Percentiles rank a stretch among this genome's conserved stretches.
Conservation (phyloP, 2,113 vertebrate species). For the Cyanistes caeruleus region DNA sequence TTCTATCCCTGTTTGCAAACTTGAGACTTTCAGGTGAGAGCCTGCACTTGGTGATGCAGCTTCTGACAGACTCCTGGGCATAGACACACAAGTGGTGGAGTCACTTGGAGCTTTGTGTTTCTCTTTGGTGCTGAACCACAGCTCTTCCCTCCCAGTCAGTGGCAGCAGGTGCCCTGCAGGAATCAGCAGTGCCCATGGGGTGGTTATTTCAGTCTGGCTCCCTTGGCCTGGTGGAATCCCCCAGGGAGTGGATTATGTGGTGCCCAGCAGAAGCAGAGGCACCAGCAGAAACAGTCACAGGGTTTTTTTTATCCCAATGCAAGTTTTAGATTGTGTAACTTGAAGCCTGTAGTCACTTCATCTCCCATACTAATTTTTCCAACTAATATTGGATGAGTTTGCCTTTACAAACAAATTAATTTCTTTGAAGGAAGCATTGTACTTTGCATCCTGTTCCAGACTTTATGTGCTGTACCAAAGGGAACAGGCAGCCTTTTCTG, state of each 20-base stretch:
- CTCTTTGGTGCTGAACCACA: not conserved
- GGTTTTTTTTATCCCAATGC: conserved; percentile 28
- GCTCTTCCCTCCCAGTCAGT: not conserved
- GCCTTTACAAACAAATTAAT: not conserved
- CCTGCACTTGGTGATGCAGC: not conserved
- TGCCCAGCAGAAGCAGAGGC: conserved; percentile 17
- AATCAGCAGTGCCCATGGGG: not conserved
- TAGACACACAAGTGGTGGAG: not conserved
- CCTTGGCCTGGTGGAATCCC: conserved; percentile 1
- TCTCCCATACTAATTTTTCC: not conserved
- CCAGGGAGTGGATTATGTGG: not conserved
- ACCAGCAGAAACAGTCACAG: conserved; percentile 9
- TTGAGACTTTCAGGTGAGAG: not conserved
- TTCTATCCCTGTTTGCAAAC: not conserved
- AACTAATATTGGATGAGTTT: not conserved
- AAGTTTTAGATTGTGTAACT: not conserved
- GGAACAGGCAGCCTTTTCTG: not conserved
- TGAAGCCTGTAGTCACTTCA: not conserved
- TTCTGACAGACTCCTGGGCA: not conserved
- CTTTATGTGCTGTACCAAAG: not conserved
- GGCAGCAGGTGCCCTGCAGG: not conserved
- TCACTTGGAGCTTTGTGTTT: not conserved
- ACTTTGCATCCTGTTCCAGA: not conserved
- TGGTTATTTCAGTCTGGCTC: not conserved
- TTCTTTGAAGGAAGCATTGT: not conserved